phyloP scores from a whole-genome alignment of 1,140 invertebrate genomes.

The Pachyrhynchus sulphureomaculatus region DNA sequence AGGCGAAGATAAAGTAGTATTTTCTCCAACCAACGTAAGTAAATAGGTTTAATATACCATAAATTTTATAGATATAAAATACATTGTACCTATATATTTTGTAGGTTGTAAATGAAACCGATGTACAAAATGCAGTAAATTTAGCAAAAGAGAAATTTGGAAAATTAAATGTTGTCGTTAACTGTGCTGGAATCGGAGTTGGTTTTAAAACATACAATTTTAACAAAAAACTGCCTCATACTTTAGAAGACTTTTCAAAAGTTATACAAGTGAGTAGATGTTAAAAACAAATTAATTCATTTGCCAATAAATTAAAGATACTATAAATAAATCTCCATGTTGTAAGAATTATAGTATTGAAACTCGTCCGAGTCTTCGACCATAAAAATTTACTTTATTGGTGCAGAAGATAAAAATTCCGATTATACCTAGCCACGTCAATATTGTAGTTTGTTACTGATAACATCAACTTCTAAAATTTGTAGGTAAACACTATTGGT shows the following conservation, averaged over 20 bases:
- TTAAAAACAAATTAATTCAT: no score
- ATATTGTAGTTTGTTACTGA: no score
- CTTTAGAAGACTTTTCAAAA: slow-evolving; percentile 63
- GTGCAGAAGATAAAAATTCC: no score
- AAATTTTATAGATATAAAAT: no score
- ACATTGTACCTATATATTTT: no score
- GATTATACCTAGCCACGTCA: no score
- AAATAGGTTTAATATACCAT: background rate
- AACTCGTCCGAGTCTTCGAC: no score
- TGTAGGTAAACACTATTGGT: slow-evolving; percentile 81
- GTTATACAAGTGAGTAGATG: slow-evolving; percentile 54
- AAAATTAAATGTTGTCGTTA: slow-evolving; percentile 82
- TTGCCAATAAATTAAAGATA: no score
- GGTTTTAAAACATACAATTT: slow-evolving; percentile 90
- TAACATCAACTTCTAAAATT: no score
- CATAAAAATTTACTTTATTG: no score
- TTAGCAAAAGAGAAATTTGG: slow-evolving; percentile 80
- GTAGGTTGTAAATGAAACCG: slow-evolving; percentile 79
- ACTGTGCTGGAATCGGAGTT: slow-evolving; percentile 92
- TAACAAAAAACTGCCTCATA: slow-evolving; percentile 78
- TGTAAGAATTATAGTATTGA: no score
- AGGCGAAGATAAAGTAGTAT: slow-evolving; percentile 71
- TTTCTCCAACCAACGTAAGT: slow-evolving; percentile 82
- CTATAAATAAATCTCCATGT: no score
- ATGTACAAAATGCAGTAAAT: slow-evolving; percentile 76